Conservation (phyloP, 2,888 invertebrate species). For the Trichacis sp. region DNA sequence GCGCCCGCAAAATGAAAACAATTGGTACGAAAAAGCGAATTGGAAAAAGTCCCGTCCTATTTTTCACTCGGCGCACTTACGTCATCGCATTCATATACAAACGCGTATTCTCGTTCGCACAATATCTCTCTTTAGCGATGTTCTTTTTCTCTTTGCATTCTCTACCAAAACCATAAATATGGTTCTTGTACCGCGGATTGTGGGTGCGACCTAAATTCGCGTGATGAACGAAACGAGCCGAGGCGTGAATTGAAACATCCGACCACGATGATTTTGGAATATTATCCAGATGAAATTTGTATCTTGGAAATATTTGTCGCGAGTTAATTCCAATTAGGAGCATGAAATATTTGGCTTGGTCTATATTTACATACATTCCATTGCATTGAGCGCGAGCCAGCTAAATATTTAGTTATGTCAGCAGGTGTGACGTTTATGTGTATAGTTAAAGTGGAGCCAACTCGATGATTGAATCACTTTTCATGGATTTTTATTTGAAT, state of each 20-base stretch:
- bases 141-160: conserved; percentile 14
- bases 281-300: not conserved
- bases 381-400: not conserved
- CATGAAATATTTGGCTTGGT: not conserved
- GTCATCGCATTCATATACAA: conserved; percentile 18
- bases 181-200: not conserved
- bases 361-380: not conserved
- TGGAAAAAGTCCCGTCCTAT: conserved; percentile 18
- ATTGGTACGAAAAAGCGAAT: conserved; percentile 18
- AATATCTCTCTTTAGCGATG: conserved; percentile 17
- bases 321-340: not conserved
- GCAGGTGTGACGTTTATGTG: not conserved
- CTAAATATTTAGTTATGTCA: not conserved
- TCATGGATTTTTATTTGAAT: not conserved
- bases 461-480: not conserved
- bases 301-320: not conserved
- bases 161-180: conserved; percentile 20
- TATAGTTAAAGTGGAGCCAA: not conserved
- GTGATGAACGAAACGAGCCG: not conserved
- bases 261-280: too few relatives aligned
- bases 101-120: not conserved
- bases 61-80: conserved; percentile 20
- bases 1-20: not conserved
- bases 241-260: not conserved
- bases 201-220: not conserved